phyloP scores from a whole-genome alignment of 2,888 invertebrate genomes.

The Oscheius sp. region DNA sequence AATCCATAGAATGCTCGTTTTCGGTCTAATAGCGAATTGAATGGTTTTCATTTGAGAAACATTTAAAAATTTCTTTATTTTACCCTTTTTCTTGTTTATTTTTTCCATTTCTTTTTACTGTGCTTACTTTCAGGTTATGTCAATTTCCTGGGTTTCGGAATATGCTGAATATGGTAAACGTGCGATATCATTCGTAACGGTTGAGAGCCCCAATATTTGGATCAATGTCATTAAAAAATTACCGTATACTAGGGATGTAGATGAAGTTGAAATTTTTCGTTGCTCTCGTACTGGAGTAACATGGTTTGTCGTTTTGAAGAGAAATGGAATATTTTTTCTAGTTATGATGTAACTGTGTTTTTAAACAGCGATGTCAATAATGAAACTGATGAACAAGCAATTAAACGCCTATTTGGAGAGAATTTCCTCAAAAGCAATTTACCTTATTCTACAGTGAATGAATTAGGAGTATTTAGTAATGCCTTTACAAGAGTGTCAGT shows the following conservation, averaged over 20 bases:
- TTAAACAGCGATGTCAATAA: not conserved
- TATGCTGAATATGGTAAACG: not conserved
- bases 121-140: too few relatives aligned
- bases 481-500: conserved; percentile 2
- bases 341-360: conserved; percentile 2
- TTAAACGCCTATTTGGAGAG: not conserved
- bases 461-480: not conserved
- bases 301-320: not conserved
- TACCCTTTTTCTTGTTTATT: too few relatives aligned
- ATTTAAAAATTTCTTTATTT: too few relatives aligned
- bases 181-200: conserved; percentile 1
- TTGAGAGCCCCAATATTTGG: not conserved
- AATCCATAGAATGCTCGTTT: too few relatives aligned
- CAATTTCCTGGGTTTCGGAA: not conserved
- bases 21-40: too few relatives aligned
- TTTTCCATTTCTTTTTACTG: too few relatives aligned
- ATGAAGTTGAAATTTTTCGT: conserved; percentile 9
- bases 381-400: not conserved
- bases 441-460: not conserved
- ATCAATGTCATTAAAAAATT: not conserved
- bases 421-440: not conserved
- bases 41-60: too few relatives aligned
- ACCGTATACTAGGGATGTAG: not conserved
- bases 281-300: not conserved
- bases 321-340: not conserved